These are phyloP conservation scores for Amphibalanus amphitrite DNA, from an alignment of 1,140 invertebrate genomes.

Conservation along the genomic window DNA sequence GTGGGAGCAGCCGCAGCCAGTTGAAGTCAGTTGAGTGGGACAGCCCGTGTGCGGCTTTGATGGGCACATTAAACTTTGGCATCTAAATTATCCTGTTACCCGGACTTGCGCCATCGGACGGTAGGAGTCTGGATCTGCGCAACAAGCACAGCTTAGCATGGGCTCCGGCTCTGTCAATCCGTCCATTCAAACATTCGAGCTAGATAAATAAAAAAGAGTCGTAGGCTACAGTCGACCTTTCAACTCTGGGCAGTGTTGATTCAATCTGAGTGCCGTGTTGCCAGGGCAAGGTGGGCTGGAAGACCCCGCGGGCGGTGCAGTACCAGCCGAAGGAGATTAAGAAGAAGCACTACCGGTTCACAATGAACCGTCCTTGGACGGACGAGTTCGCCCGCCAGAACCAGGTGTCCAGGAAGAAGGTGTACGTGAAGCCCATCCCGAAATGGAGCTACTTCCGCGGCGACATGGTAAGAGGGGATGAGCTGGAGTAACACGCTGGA, in stretches of 20 bases:
- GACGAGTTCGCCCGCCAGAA: conserved; percentile 49
- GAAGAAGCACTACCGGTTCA: conserved; percentile 47
- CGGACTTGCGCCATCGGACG: too few species aligned
- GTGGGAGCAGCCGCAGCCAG: too few species aligned
- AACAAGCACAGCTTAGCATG: too few species aligned
- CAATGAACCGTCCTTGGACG: conserved; percentile 63
- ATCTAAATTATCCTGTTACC: too few species aligned
- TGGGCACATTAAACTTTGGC: too few species aligned
- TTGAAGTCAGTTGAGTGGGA: too few species aligned
- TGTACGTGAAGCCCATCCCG: conserved; percentile 60
- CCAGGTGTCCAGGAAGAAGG: conserved; percentile 33
- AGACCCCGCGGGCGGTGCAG: conserved; percentile 50
- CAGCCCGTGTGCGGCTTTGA: too few species aligned
- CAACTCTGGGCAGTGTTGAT: too few species aligned
- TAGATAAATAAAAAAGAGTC: background rate
- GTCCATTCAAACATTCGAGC: conserved; percentile 2
- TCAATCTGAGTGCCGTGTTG: too few species aligned
- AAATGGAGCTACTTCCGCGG: conserved; percentile 68
- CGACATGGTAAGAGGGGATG: conserved; percentile 43
- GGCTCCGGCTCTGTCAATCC: too few species aligned
- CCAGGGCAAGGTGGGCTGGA: conserved; percentile 48
- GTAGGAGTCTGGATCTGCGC: too few species aligned
- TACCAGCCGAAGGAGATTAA: conserved; percentile 45
- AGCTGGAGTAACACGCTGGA: background rate
- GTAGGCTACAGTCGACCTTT: background rate